Conservation (phyloP, 2,888 invertebrate genomes). For the Palloptera scutellata region DNA sequence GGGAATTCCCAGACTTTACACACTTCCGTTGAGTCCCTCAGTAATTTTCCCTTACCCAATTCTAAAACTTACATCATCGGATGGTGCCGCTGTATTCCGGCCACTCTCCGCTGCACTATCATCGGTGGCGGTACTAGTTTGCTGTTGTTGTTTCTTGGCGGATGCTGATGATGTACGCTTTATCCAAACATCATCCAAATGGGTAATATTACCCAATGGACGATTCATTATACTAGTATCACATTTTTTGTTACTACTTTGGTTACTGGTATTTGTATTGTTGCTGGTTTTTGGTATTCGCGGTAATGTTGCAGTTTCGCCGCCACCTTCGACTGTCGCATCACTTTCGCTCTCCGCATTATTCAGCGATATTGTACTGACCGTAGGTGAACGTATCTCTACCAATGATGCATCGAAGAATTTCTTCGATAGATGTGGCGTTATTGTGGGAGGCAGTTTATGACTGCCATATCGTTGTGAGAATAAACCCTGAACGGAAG, state of each 20-base stretch:
- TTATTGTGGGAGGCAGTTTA: constrained; percentile 42
- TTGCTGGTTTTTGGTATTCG: too few species aligned
- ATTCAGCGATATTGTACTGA: constrained; percentile 57
- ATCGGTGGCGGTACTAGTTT: constrained; percentile 48
- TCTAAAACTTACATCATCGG: constrained; percentile 62
- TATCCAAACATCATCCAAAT: constrained; percentile 60
- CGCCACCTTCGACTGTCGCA: neutral
- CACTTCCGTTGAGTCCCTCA: too few species aligned
- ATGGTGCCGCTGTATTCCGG: constrained; percentile 48
- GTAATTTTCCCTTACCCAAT: constrained; percentile 5
- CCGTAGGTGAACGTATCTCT: constrained; percentile 73
- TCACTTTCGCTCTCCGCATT: neutral
- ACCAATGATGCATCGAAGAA: constrained; percentile 85
- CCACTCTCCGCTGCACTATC: constrained; percentile 48
- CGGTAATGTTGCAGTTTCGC: constrained; percentile 2
- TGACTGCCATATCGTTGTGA: constrained; percentile 60
- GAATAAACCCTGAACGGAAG: constrained; percentile 72
- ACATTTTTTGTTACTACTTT: constrained; percentile 45
- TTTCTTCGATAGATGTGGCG: constrained; percentile 77
- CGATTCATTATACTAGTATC: constrained; percentile 46
- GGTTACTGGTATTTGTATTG: constrained; percentile 9
- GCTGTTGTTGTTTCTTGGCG: constrained; percentile 10
- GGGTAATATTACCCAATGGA: constrained; percentile 41
- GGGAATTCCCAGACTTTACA: too few species aligned
- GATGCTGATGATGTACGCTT: constrained; percentile 41